Evolutionary conservation across 2,888 invertebrate species (phyloP).

Genomic region (Chloroclysta siterata): DNA sequence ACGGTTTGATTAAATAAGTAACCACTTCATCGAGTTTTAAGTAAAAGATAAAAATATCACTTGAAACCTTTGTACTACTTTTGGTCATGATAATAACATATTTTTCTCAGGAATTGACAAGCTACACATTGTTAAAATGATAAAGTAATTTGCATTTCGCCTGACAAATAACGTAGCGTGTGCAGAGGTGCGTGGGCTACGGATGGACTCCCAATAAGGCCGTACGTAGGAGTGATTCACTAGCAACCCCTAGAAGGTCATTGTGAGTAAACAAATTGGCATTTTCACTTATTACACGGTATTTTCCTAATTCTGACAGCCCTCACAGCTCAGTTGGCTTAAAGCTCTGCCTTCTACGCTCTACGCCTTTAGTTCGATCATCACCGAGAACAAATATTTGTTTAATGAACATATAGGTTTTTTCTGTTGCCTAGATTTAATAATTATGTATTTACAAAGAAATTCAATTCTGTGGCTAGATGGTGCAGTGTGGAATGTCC

Average conservation of each 20-base stretch:
- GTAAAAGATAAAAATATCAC: neutral
- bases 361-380: no score
- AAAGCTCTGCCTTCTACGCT: no score
- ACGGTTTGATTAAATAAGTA: neutral
- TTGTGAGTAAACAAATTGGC: constrained; percentile 28
- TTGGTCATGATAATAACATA: constrained; percentile 3
- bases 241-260: constrained; percentile 26
- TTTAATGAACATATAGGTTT: no score
- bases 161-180: constrained; percentile 17
- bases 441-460: neutral
- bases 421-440: constrained; percentile 27
- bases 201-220: constrained; percentile 43
- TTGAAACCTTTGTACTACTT: neutral
- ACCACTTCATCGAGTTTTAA: neutral
- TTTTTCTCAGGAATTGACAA: constrained; percentile 3
- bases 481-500: no score
- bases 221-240: constrained; percentile 44
- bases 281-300: constrained; percentile 32
- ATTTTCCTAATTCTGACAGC: constrained; percentile 37
- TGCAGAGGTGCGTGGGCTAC: constrained; percentile 33
- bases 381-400: no score
- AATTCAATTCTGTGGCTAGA: no score
- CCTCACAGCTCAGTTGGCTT: no score
- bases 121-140: constrained; percentile 8
- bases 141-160: constrained; percentile 25